Base-by-base conservation (phyloP, 2,797 vertebrate species). In the Phrynocephalus vlangalii region DNA sequence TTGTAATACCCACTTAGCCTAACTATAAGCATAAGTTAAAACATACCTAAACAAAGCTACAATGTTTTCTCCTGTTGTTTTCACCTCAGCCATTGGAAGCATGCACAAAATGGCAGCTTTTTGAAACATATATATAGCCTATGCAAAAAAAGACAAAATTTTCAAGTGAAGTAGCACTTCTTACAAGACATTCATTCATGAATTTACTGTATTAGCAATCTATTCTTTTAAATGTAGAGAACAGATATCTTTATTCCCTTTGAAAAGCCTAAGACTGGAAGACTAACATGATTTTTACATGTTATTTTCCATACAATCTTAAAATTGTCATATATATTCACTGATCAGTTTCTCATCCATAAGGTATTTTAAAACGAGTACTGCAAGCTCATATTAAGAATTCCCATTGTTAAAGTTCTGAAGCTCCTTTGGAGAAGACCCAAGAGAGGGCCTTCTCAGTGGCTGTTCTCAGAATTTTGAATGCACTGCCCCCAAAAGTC, bases 21-120 rank as follows among this genome's bases (percentile, higher is more conserved):
- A 67, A 26, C n/a, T 78, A 77, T 16, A 66, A 71, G 38, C 3
- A 13, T 50, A 67, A 15, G 77, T 70, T 52, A 7, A 33, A 71
- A 85, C 72, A 92, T 92, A 99, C 98, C 98, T 98, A 95, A 98
- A 99, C 92, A 99, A 94, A 68, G 97, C 93, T 9, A 95, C 96
- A 63, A 98, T 86, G 66, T 98, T 96, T 94, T 99, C 98, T 83
- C 97, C 97, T 52, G 97, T 96, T 83, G 91, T 88, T 72, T 87
- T 92, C 70, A 97, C 96, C 67, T 97, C 98, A 67, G 98, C 96
- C 48, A 98, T 97, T 52, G 98, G 95, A 87, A 99, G 96, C 98
- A 99, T 99, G 94, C 97, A 98, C 67, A 99, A 91, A 95, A 99
- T 97, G 87, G 98, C 97, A 26, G 98, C 98, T 96, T 99, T 99